Conservation (phyloP, 1,140 invertebrate genomes). For the Drosophila murphyi region DNA sequence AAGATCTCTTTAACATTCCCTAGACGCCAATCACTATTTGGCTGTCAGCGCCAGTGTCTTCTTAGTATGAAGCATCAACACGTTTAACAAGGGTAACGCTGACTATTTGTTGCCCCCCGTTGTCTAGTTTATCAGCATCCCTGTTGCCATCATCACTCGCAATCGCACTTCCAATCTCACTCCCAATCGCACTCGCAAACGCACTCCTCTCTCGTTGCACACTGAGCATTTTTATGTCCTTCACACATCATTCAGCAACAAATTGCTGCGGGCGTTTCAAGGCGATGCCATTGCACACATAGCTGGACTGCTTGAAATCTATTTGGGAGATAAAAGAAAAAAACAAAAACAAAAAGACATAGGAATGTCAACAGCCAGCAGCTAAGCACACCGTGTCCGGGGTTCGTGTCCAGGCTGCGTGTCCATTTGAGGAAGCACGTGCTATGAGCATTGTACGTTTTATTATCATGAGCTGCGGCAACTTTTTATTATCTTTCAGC, state of each 20-base stretch:
- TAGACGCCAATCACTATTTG: conserved; percentile 24
- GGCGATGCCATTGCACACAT: conserved; percentile 65
- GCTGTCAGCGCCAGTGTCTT: conserved; percentile 41
- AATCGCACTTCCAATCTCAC: background rate
- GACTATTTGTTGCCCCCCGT: conserved; percentile 51
- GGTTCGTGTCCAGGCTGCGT: conserved; percentile 75
- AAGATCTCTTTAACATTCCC: conserved; percentile 16
- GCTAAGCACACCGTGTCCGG: conserved; percentile 50
- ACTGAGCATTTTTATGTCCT: conserved; percentile 71
- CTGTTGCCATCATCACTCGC: background rate
- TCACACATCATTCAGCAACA: conserved; percentile 81
- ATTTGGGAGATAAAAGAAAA: conserved; percentile 59
- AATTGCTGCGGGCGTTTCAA: conserved; percentile 67
- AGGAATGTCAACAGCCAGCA: conserved; percentile 73
- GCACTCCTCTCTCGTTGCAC: conserved; percentile 28
- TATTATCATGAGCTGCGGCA: conserved; percentile 78
- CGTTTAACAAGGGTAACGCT: conserved; percentile 53
- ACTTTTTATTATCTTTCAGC: conserved; percentile 76
- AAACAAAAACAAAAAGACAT: conserved; percentile 28
- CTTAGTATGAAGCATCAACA: conserved; percentile 61
- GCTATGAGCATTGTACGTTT: conserved; percentile 67
- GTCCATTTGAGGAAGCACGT: conserved; percentile 77
- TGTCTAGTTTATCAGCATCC: conserved; percentile 58
- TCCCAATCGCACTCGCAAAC: background rate
- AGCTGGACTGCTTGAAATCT: conserved; percentile 68